Evolutionary conservation across 1,140 invertebrate genomes (phyloP).

Genomic region (Dendrolimus punctatus): DNA sequence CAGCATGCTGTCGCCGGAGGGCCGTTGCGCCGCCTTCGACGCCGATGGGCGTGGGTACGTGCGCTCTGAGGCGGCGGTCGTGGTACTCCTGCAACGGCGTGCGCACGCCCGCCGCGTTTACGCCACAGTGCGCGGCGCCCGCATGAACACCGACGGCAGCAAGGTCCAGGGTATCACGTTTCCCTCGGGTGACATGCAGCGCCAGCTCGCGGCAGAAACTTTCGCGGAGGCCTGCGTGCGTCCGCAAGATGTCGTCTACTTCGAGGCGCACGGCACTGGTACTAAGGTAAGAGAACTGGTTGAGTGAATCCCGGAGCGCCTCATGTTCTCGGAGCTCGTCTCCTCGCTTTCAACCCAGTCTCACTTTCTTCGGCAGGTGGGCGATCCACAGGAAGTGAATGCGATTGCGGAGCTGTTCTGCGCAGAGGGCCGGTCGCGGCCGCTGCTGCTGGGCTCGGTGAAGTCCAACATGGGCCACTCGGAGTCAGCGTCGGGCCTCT

Average conservation of each 20-base stretch:
- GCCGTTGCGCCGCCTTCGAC: conserved; percentile 96
- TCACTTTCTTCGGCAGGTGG: conserved; percentile 62
- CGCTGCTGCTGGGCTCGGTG: conserved; percentile 93
- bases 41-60: conserved; percentile 92
- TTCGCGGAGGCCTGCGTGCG: conserved; percentile 88
- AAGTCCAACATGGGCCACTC: conserved; percentile 99
- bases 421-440: conserved; percentile 79
- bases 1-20: conserved; percentile 89
- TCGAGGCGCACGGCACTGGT: conserved; percentile 97
- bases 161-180: conserved; percentile 94
- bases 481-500: conserved; percentile 93
- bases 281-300: conserved; percentile 78
- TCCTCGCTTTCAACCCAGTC: no score
- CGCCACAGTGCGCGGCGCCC: conserved; percentile 87
- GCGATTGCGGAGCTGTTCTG: conserved; percentile 95
- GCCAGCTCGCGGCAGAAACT: conserved; percentile 85
- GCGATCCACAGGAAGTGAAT: conserved; percentile 97
- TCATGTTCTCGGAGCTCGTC: no score
- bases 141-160: conserved; percentile 91
- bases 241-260: conserved; percentile 86
- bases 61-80: conserved; percentile 89
- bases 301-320: no score
- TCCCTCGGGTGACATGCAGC: conserved; percentile 90
- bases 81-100: conserved; percentile 86
- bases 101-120: conserved; percentile 85